phyloP scores from a whole-genome alignment of 2,888 invertebrate species.

The Sussaba pulchella region DNA sequence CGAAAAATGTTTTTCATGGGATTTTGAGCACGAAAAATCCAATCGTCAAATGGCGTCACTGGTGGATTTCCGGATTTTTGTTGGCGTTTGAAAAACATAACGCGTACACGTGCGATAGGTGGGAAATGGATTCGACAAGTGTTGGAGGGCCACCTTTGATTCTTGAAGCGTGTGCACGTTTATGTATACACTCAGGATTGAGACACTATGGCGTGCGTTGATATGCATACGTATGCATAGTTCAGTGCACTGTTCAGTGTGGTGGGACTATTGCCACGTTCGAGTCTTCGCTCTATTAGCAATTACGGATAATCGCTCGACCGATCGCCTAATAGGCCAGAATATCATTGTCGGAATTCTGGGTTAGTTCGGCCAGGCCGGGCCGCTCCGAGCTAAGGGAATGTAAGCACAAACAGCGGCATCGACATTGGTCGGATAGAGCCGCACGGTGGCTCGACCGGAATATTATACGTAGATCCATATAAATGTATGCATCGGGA shows the following conservation, averaged over 20 bases:
- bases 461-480: too few relatives aligned
- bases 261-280: constrained; percentile 64
- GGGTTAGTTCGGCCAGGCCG: constrained; percentile 66
- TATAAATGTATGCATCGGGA: constrained; percentile 22
- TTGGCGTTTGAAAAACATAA: too few relatives aligned
- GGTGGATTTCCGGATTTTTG: too few relatives aligned
- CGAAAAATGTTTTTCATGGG: too few relatives aligned
- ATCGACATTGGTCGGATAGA: constrained; percentile 13
- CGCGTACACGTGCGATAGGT: too few relatives aligned
- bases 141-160: too few relatives aligned
- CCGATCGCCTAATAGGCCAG: constrained; percentile 73
- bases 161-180: too few relatives aligned
- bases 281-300: constrained; percentile 75
- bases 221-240: constrained; percentile 7
- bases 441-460: not conserved
- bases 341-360: constrained; percentile 73
- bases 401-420: not conserved
- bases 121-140: too few relatives aligned
- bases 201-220: too few relatives aligned
- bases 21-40: too few relatives aligned
- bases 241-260: not conserved
- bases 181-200: too few relatives aligned
- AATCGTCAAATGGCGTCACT: too few relatives aligned
- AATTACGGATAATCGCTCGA: constrained; percentile 77
- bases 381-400: not conserved